Evolutionary conservation across 2,113 vertebrate species (phyloP).

Genomic region (Vimba vimba): DNA sequence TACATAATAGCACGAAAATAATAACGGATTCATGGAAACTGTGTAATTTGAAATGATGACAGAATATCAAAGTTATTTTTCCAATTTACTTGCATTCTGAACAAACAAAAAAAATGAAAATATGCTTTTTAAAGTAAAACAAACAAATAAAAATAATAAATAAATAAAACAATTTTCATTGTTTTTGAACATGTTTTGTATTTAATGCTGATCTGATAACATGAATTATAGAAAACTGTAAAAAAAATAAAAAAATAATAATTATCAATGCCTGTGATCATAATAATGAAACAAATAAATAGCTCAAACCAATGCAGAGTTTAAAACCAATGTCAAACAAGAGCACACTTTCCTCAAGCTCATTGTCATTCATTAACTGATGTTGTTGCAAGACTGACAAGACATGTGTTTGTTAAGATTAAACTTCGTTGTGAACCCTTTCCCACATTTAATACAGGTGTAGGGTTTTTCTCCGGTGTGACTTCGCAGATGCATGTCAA

Average conservation of each 20-base stretch:
- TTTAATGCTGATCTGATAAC: constrained; percentile 36
- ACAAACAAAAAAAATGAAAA: background rate
- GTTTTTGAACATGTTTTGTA: constrained; percentile 39
- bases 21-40: background rate
- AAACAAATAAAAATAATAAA: background rate
- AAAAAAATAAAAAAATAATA: no score
- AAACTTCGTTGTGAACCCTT: constrained; percentile 79
- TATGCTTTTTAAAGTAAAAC: background rate
- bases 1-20: background rate
- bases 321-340: background rate
- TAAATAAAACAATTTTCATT: background rate
- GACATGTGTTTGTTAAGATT: constrained; percentile 77
- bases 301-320: background rate
- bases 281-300: background rate
- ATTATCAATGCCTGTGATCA: background rate
- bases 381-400: constrained; percentile 29
- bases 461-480: constrained; percentile 80
- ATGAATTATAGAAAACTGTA: background rate
- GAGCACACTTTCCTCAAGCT: background rate
- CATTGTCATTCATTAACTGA: background rate
- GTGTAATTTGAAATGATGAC: background rate
- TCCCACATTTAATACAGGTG: constrained; percentile 74
- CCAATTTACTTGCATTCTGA: background rate
- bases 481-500: constrained; percentile 79
- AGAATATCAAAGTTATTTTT: background rate